Base-by-base conservation (phyloP, 1,140 invertebrate species). In the Heliconius congener region DNA sequence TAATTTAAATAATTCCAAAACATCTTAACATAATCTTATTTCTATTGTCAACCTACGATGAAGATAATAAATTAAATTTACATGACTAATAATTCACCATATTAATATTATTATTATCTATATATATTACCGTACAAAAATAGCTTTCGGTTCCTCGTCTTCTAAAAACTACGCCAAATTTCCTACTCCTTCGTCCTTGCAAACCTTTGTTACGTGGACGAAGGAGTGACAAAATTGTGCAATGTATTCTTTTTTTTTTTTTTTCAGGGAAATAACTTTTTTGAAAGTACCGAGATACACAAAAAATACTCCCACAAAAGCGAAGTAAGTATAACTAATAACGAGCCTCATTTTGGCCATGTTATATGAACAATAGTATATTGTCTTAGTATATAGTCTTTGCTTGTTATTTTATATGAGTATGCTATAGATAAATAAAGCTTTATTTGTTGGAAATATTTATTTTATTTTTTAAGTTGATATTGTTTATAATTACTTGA, bases 191-290 rank as follows among this genome's bases (percentile, higher is more conserved):
- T 8, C 19, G 18, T 55, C 19, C 6, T 19, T 16, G 34, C 6
- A 37, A 37, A 37, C 34, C 34, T 37, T 37, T 37, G 13, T 46
- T 16, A 46, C 42, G 11, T 16, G 13, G 13, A 46, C 13, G 42
- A 46, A 16, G 42, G 42, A 16, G 42, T 46, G 13, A 46, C 42
- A 46, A 46, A 46, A 46, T 37, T 37, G 34, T 37, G 34, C 34
- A 37, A 37, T 46, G 16, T 46, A 46, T 16, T 16, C 42, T 52
- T 60, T 60, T 66, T 66, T 23, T 4, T 23, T 23, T 23, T 46
- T 42, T 46, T 80, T 76, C 50, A 77, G 57, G 46, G 75, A 77
- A 19, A 46, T 73, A 52, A 77, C n/a, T 23, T 77, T 77, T 27
- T 27, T 77, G 18, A 77, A 77, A 57, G 71, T 77, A 73, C 76